Evolutionary conservation across 2,797 vertebrate genomes (phyloP).

Genomic region (Gymnopithys bicolor): DNA sequence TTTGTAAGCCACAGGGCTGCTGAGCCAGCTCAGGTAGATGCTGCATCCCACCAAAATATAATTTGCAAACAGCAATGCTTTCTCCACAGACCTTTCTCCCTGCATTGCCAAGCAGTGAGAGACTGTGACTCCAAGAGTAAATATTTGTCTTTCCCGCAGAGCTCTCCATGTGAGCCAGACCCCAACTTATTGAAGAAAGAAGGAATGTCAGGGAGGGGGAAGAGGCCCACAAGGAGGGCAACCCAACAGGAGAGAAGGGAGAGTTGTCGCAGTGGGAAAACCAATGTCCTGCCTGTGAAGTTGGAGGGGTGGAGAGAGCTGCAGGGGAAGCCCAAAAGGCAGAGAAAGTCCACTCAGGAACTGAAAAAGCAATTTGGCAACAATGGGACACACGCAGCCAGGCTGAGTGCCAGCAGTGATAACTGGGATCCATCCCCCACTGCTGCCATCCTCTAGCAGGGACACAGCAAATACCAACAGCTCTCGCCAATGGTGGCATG

Average conservation of each 20-base stretch:
- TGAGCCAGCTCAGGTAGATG: background rate
- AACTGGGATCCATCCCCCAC: background rate
- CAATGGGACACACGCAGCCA: fast-evolving
- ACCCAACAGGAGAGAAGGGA: background rate
- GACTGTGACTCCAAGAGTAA: background rate
- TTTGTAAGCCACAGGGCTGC: background rate
- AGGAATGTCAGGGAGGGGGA: background rate
- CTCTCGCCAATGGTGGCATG: fast-evolving
- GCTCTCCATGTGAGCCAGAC: background rate
- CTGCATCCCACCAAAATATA: background rate
- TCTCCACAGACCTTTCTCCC: background rate
- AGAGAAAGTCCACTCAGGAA: background rate
- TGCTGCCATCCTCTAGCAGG: background rate
- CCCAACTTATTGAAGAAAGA: background rate
- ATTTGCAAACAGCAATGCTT: background rate
- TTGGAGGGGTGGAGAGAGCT: background rate
- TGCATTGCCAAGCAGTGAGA: background rate
- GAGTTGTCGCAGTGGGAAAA: background rate
- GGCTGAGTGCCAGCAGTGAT: background rate
- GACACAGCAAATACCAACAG: background rate
- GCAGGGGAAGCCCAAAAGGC: background rate
- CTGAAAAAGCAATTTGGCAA: background rate
- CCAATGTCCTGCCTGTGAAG: background rate
- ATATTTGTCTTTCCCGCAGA: background rate
- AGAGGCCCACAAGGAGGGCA: constrained; percentile 13